These are phyloP conservation scores for Protobothrops mucrosquamatus DNA, from an alignment of 2,113 vertebrate species.

Conservation along the genomic window DNA sequence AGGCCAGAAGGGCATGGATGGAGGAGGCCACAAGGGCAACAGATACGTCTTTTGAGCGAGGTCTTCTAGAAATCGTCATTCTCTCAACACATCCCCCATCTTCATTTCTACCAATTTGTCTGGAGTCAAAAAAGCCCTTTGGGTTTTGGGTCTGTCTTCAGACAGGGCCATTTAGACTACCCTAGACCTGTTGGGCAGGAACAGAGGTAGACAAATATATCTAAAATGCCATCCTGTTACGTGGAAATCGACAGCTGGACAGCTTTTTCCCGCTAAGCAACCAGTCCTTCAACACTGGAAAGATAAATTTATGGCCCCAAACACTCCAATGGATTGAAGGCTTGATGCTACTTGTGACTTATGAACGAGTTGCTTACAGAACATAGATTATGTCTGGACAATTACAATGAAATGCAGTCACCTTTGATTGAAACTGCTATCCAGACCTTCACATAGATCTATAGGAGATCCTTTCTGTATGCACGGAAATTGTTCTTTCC, in stretches of 20 bases:
- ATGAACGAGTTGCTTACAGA: not conserved
- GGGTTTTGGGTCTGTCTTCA: not conserved
- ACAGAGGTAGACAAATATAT: not conserved
- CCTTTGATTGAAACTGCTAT: not conserved
- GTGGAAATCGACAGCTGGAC: not conserved
- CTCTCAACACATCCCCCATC: too few relatives aligned
- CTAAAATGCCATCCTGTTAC: not conserved
- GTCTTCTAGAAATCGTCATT: not conserved
- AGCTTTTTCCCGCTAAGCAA: not conserved
- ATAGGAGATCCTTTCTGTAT: not conserved
- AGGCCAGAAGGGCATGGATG: not conserved
- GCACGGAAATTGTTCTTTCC: not conserved
- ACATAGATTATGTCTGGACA: not conserved
- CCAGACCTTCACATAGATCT: not conserved
- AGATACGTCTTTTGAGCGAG: not conserved
- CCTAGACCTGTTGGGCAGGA: not conserved
- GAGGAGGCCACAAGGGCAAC: not conserved
- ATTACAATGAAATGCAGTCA: not conserved
- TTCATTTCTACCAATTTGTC: not conserved
- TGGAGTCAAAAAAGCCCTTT: not conserved
- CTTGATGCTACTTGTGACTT: not conserved
- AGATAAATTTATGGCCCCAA: not conserved
- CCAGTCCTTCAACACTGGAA: not conserved
- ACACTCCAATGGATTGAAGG: not conserved
- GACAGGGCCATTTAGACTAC: not conserved